phyloP scores from a whole-genome alignment of 2,113 vertebrate species.

The Sakesphorus luctuosus region DNA sequence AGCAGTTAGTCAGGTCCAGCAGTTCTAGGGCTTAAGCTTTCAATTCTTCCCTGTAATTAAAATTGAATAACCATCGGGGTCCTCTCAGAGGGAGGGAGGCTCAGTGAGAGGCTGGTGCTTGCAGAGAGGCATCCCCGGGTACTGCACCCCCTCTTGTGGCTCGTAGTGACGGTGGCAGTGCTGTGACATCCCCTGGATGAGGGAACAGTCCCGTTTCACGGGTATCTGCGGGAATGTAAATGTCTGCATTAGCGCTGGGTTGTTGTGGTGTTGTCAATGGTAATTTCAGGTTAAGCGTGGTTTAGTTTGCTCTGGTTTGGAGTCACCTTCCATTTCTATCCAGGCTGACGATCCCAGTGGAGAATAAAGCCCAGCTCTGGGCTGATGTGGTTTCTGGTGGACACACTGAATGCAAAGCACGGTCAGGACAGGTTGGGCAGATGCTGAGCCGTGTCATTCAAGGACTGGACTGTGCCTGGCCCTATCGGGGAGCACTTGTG shows the following conservation, averaged over 20 bases:
- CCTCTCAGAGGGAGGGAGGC: background rate
- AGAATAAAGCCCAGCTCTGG: too few relatives aligned
- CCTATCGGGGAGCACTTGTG: too few relatives aligned
- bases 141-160: background rate
- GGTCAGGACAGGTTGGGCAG: too few relatives aligned
- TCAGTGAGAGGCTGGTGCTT: background rate
- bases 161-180: background rate
- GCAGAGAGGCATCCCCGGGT: background rate
- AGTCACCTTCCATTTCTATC: background rate
- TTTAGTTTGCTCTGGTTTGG: background rate
- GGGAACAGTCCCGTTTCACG: background rate
- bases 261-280: fast-evolving
- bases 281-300: background rate
- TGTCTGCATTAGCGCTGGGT: too few relatives aligned
- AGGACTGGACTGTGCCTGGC: too few relatives aligned
- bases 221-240: background rate
- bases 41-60: background rate
- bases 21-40: background rate
- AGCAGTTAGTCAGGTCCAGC: background rate
- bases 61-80: background rate
- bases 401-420: too few relatives aligned
- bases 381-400: too few relatives aligned
- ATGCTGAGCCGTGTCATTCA: too few relatives aligned
- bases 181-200: background rate
- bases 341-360: too few relatives aligned